These are phyloP conservation scores for Enteromius viviparus DNA, from an alignment of 2,797 vertebrate genomes.

Conservation along the genomic window DNA sequence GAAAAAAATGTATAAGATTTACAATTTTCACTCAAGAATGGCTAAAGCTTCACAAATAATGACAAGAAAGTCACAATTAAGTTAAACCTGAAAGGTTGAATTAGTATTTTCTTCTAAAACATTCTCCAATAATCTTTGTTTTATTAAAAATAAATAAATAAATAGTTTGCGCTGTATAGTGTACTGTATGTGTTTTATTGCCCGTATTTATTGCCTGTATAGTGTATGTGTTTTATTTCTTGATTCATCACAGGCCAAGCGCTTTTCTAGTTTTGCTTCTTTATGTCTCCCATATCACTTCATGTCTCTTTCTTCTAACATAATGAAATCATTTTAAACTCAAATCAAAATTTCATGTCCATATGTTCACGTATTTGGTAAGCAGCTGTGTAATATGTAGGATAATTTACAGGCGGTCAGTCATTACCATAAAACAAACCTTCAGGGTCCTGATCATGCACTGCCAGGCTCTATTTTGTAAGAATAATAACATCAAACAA, in stretches of 20 bases:
- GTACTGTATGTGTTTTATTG: background rate
- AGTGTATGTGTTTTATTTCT: background rate
- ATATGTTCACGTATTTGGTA: background rate
- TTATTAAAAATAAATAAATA: too few species aligned
- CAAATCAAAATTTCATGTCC: background rate
- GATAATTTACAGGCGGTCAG: background rate
- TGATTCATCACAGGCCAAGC: background rate
- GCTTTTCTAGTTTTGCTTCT: background rate
- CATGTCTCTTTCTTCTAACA: background rate
- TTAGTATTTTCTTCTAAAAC: too few species aligned
- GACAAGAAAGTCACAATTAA: background rate
- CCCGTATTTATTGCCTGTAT: background rate
- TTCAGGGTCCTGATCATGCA: background rate
- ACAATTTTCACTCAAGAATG: too few species aligned
- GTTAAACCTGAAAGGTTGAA: background rate
- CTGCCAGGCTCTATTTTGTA: background rate
- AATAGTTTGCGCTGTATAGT: background rate
- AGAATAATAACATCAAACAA: background rate
- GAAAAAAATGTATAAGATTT: too few species aligned
- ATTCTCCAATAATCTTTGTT: background rate
- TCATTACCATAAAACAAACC: slow-evolving; percentile 12
- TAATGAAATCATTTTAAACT: background rate
- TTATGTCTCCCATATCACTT: background rate
- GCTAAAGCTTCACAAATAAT: background rate
- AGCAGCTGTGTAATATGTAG: background rate